These are phyloP conservation scores for Lasioglossum pauxillum DNA, from an alignment of 2,888 invertebrate species.

Conservation along the genomic window DNA sequence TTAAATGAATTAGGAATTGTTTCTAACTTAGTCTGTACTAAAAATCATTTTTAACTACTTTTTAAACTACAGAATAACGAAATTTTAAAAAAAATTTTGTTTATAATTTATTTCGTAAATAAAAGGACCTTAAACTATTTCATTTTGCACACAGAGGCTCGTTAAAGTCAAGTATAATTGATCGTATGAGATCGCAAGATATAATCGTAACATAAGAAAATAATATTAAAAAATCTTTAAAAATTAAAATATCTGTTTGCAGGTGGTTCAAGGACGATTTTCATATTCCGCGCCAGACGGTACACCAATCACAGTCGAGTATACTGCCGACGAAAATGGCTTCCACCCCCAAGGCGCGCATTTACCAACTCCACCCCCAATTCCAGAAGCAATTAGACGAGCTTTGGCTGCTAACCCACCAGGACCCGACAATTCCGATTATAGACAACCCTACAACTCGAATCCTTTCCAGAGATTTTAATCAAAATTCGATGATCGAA, in stretches of 20 bases:
- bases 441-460: constrained; percentile 56
- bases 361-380: constrained; percentile 91
- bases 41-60: background rate
- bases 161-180: background rate
- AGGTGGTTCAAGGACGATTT: constrained; percentile 91
- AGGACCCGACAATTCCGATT: constrained; percentile 67
- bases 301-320: constrained; percentile 89
- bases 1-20: background rate
- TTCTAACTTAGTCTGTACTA: background rate
- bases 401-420: constrained; percentile 83
- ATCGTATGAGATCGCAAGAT: background rate
- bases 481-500: constrained; percentile 27
- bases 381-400: constrained; percentile 89
- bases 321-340: constrained; percentile 92
- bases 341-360: constrained; percentile 92
- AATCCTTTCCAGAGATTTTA: constrained; percentile 63
- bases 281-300: constrained; percentile 91
- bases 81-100: too few relatives aligned
- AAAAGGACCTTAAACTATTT: background rate
- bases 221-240: background rate
- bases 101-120: too few relatives aligned
- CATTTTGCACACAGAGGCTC: background rate
- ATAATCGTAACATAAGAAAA: background rate
- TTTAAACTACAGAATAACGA: background rate
- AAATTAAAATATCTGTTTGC: constrained; percentile 35